Evolutionary conservation across 2,113 vertebrate species (phyloP).

Genomic region (Pygoscelis antarcticus): DNA sequence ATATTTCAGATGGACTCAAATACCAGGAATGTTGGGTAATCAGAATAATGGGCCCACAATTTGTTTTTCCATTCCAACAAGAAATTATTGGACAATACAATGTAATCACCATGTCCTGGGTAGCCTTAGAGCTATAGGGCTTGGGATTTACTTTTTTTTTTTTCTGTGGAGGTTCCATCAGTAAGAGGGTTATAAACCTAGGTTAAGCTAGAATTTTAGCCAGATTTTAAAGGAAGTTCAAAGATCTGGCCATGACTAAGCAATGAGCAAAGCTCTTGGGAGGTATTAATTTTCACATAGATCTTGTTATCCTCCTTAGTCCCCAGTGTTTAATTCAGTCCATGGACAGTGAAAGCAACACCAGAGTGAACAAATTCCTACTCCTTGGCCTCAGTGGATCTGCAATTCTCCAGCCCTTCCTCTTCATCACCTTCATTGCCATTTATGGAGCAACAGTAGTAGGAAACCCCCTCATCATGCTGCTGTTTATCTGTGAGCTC

Average conservation of each 20-base stretch:
- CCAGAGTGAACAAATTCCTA: no score
- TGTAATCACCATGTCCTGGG: not conserved
- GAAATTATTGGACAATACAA: not conserved
- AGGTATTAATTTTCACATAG: no score
- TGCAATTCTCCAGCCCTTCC: not conserved
- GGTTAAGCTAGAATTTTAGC: not conserved
- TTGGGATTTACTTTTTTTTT: not conserved
- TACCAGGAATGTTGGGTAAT: not conserved
- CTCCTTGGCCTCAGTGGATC: no score
- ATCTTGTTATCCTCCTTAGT: no score
- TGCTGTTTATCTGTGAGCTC: not conserved
- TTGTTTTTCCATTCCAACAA: not conserved
- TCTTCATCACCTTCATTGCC: not conserved
- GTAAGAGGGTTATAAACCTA: not conserved
- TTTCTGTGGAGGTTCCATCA: not conserved
- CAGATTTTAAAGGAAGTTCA: not conserved
- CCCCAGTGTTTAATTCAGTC: no score
- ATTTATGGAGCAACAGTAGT: not conserved
- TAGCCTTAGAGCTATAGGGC: not conserved
- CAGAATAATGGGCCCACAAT: not conserved
- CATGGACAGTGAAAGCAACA: no score
- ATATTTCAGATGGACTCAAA: not conserved
- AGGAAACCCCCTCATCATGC: not conserved
- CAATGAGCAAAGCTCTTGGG: no score
- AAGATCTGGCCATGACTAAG: no score